Base-by-base conservation (phyloP, 1,140 invertebrate genomes). In the Cylas formicarius region DNA sequence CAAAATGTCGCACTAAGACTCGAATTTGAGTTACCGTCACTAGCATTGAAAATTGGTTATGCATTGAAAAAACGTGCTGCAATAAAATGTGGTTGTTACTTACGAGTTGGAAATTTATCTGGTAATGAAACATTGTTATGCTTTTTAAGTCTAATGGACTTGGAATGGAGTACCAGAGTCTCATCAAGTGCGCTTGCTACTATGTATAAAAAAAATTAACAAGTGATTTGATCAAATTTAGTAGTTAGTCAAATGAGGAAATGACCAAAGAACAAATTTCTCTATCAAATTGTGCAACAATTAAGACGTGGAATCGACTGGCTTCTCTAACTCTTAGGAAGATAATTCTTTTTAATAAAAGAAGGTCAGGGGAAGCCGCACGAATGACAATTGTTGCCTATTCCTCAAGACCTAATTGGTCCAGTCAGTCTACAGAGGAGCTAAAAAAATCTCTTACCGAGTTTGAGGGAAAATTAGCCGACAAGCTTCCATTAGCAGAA, bases 311-410 rank as follows among this genome's bases (percentile, higher is more conserved):
- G n/a, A n/a, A n/a, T n/a, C n/a, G n/a, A n/a, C n/a, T n/a, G n/a
- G n/a, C n/a, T n/a, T n/a, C n/a, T n/a, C n/a, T n/a, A n/a, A n/a
- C n/a, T n/a, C n/a, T n/a, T n/a, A n/a, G n/a, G 16, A 8, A 33
- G 18, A 36, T 44, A 1, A 44, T 44, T 33, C 18, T 42, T 4
- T 35, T 44, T 7, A 36, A 44, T 32, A 44, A 44, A 44, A 44
- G 20, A 32, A 29, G 41, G 26, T 44, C 32, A 23, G 41, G 41
- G 13, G 20, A 44, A 24, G 41, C 32, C 26, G 41, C 41, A 44
- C 22, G 20, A 16, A 44, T 44, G 32, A 36, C 10, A 23, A 10
- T 36, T 21, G 27, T 17, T 14, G 4, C 33, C 1, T 36, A 44
- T 20, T n/a, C n/a, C n/a, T n/a, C n/a, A n/a, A n/a, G n/a, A n/a